These are phyloP conservation scores for Zoanthus sociatus DNA, from an alignment of 92 coral and sea anemone species.

Conservation along the genomic window DNA sequence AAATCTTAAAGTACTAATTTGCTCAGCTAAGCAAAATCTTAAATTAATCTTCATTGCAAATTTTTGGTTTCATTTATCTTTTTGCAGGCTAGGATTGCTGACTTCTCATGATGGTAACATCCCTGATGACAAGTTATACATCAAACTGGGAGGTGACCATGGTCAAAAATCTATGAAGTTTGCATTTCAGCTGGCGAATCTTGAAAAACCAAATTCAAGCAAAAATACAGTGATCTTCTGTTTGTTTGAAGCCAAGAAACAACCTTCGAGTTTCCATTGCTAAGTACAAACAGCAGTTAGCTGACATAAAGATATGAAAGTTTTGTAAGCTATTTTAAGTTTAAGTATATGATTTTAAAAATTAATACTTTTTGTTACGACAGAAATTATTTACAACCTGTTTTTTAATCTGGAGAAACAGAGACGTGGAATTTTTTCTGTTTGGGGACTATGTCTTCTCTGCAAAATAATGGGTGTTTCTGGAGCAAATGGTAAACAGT, in stretches of 20 bases:
- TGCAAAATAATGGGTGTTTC: no score
- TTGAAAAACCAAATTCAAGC: constrained; percentile 42
- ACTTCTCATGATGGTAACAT: constrained; percentile 48
- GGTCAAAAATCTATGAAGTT: constrained; percentile 45
- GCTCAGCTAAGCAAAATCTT: no score
- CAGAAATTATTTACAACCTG: no score
- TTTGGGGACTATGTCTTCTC: no score
- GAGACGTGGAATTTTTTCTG: no score
- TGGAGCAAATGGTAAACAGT: no score
- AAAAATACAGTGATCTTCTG: constrained; percentile 36
- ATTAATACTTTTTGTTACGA: no score
- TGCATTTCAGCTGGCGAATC: constrained; percentile 49
- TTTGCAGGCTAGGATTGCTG: neutral
- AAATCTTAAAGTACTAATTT: no score
- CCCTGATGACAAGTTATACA: constrained; percentile 31
- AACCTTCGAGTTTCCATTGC: neutral
- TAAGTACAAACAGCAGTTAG: neutral
- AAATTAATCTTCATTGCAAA: no score
- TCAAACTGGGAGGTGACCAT: constrained; percentile 46
- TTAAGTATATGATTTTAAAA: no score
- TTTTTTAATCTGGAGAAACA: no score
- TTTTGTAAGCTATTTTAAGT: no score
- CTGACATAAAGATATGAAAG: neutral
- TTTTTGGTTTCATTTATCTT: neutral
- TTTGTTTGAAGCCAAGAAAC: constrained; percentile 32